Evolutionary conservation across 1,140 invertebrate genomes (phyloP).

Genomic region (Pseudomyrmex dendroicus): DNA sequence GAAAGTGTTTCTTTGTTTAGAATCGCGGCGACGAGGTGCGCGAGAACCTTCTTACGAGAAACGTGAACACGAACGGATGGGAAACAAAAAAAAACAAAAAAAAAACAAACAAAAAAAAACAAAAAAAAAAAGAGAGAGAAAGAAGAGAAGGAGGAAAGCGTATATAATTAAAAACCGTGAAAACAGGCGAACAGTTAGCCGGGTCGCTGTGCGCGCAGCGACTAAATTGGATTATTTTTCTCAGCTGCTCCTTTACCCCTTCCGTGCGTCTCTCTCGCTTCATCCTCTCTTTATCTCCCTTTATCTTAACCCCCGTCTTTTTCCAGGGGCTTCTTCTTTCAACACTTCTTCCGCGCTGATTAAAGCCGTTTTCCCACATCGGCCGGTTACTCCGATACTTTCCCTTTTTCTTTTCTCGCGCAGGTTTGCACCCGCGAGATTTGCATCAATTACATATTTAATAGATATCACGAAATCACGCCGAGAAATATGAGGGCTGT

Average conservation of each 20-base stretch:
- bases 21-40: slow-evolving; percentile 68
- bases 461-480: slow-evolving; percentile 23
- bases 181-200: slow-evolving; percentile 76
- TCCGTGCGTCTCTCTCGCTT: slow-evolving; percentile 48
- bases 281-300: slow-evolving; percentile 27
- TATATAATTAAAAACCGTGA: slow-evolving; percentile 82
- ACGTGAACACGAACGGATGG: neutral
- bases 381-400: neutral
- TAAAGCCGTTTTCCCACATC: slow-evolving; percentile 23
- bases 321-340: slow-evolving; percentile 22
- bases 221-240: slow-evolving; percentile 83
- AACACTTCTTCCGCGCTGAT: neutral
- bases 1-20: slow-evolving; percentile 75
- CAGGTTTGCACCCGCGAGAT: neutral
- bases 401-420: slow-evolving; percentile 49
- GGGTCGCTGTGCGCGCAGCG: slow-evolving; percentile 65
- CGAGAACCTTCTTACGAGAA: slow-evolving; percentile 21
- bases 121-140: neutral
- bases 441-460: slow-evolving; percentile 39
- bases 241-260: slow-evolving; percentile 63
- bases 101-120: neutral
- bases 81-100: neutral
- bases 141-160: slow-evolving; percentile 47
- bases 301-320: slow-evolving; percentile 8
- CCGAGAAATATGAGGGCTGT: slow-evolving; percentile 10